Base-by-base conservation (phyloP, 2,888 invertebrate genomes). In the Sminthurinus aureus region DNA sequence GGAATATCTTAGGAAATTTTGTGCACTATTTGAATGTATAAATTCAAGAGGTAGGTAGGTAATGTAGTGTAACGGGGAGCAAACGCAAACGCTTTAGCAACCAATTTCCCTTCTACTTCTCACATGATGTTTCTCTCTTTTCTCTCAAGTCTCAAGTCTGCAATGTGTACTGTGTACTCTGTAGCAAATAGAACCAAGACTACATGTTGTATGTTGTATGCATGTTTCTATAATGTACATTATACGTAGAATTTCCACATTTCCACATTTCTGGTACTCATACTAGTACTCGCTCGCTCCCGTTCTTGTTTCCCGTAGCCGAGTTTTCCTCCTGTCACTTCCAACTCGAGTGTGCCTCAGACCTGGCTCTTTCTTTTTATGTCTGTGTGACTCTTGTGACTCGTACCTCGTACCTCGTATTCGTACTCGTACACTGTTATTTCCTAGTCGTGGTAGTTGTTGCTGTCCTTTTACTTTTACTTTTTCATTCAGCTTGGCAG, bases 81-180 rank as follows among this genome's bases (percentile, higher is more conserved):
- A 38, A 38, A 38, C 79, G 79, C 79, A 79, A 79, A 79, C 79
- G 79, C 79, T 66, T 79, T 79, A 79, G 79, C 67, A n/a, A 79
- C 79, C 67, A 67, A 38, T 38, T 38, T 38, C 38, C 38, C 38
- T 38, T 38, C 38, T n/a, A n/a, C n/a, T n/a, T n/a, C n/a, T n/a
- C n/a, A n/a, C n/a, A n/a, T n/a, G n/a, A n/a, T n/a, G n/a, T n/a
- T 38, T 38, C 38, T 38, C 38, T 79, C 66, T 79, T 79, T 78
- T 50, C 69, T 26, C 66, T 38, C 6, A n/a, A n/a, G n/a, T n/a
- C n/a, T n/a, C n/a, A n/a, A n/a, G n/a, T n/a, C n/a, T n/a, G n/a
- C n/a, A n/a, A n/a, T n/a, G n/a, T n/a, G n/a, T n/a, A n/a, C n/a
- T n/a, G n/a, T 12, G 0, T 24, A 52, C 18, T 58, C 58, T 58